Conservation (phyloP, 2,888 invertebrate species). For the Andrena marginata region DNA sequence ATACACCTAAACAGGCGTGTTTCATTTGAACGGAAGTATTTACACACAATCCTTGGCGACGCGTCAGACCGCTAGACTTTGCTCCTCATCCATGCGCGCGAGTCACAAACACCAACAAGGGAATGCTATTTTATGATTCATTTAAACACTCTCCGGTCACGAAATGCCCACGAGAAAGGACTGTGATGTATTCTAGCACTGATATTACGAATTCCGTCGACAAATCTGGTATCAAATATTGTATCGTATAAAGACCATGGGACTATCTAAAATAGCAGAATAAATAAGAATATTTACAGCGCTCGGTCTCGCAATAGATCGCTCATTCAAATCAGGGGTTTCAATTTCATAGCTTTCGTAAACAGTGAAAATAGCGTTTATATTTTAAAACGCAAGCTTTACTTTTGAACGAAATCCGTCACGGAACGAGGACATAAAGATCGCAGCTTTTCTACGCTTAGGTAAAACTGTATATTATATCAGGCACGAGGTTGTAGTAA, state of each 20-base stretch:
- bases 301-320: conserved; percentile 38
- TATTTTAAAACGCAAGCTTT: neutral
- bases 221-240: conserved; percentile 34
- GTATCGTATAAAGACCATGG: conserved; percentile 14
- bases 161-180: conserved; percentile 53
- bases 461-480: conserved; percentile 36
- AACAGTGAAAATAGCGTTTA: conserved; percentile 25
- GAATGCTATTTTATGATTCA: conserved; percentile 34
- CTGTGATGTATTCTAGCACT: conserved; percentile 58
- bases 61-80: conserved; percentile 5
- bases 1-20: neutral
- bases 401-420: conserved; percentile 8
- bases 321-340: conserved; percentile 56
- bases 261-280: conserved; percentile 39
- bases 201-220: conserved; percentile 29
- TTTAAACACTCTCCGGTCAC: conserved; percentile 27
- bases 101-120: conserved; percentile 18
- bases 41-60: conserved; percentile 7
- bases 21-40: neutral
- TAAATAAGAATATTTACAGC: conserved; percentile 58
- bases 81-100: conserved; percentile 8
- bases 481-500: conserved; percentile 30
- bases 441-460: conserved; percentile 20
- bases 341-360: conserved; percentile 51
- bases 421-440: neutral